Evolutionary conservation across 1,140 invertebrate genomes (phyloP).

Genomic region (Drosophila pandora): DNA sequence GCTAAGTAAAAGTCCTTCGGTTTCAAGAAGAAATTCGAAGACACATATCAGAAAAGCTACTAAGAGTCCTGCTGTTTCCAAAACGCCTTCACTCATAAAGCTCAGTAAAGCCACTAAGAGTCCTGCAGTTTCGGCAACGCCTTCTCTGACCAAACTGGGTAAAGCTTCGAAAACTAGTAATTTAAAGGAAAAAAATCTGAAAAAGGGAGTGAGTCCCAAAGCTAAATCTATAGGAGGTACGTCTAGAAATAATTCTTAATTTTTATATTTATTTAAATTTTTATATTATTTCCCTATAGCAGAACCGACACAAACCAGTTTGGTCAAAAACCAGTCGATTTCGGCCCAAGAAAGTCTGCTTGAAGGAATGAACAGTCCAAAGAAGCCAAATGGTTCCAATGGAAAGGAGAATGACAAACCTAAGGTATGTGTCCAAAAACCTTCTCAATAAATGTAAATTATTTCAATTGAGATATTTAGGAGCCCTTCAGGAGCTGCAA

Average conservation of each 20-base stretch:
- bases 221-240: background rate
- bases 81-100: no score
- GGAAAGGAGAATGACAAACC: background rate
- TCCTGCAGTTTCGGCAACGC: background rate
- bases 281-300: background rate
- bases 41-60: no score
- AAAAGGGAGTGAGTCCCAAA: background rate
- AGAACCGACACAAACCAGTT: background rate
- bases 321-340: background rate
- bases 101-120: background rate
- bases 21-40: no score
- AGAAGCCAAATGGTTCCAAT: no score
- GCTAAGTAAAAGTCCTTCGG: no score
- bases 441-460: background rate
- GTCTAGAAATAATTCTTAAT: background rate
- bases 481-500: background rate
- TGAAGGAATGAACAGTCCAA: no score
- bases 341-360: background rate
- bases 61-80: no score
- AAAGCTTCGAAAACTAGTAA: no score
- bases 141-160: no score
- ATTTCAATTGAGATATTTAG: background rate
- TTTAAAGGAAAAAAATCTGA: background rate
- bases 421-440: background rate
- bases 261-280: background rate